Evolutionary conservation across 2,113 vertebrate genomes (phyloP).

Genomic region (Eulemur rufifrons): DNA sequence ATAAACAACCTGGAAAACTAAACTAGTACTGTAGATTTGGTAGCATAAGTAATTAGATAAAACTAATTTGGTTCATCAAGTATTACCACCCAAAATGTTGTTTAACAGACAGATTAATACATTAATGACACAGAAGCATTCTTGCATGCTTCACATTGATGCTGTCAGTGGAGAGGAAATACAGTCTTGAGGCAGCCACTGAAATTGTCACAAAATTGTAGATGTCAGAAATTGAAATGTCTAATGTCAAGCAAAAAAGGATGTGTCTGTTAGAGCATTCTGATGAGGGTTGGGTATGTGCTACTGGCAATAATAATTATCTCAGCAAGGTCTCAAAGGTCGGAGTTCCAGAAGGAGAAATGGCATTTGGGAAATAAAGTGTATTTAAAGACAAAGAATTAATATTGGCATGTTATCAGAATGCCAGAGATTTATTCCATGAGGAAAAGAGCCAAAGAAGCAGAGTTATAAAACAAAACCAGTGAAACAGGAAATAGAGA

Average conservation of each 20-base stretch:
- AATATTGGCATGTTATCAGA: neutral
- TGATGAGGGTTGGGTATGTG: neutral
- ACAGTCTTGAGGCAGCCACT: neutral
- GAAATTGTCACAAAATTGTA: conserved; percentile 49
- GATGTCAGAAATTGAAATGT: conserved; percentile 49
- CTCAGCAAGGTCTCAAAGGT: too few species aligned
- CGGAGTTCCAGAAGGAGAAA: conserved; percentile 44
- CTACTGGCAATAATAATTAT: neutral
- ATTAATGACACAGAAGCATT: neutral
- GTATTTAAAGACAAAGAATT: conserved; percentile 52
- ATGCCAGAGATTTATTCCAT: neutral
- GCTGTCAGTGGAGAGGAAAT: neutral
- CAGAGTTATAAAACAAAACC: neutral
- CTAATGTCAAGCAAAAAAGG: conserved; percentile 31
- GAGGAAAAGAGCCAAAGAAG: neutral
- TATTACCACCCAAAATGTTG: neutral
- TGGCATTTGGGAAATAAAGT: neutral
- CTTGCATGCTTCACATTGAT: neutral
- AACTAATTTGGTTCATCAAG: neutral
- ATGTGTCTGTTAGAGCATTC: conserved; percentile 15
- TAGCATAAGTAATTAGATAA: neutral
- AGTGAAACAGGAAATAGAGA: neutral
- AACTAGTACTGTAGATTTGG: neutral
- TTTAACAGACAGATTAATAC: neutral
- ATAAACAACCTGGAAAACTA: neutral